Conservation (phyloP, 2,888 invertebrate species). For the Maniola hyperantus region DNA sequence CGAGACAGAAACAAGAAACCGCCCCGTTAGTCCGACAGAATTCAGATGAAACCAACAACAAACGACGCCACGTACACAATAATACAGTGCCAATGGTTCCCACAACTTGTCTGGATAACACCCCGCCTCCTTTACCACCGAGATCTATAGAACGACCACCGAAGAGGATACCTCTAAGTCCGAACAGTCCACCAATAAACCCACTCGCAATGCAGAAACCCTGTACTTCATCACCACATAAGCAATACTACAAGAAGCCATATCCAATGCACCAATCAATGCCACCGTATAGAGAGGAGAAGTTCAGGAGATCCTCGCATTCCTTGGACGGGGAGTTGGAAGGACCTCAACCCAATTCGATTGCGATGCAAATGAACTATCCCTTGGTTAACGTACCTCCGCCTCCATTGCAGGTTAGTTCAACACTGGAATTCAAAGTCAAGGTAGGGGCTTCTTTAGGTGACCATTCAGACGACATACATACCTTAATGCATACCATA, state of each 20-base stretch:
- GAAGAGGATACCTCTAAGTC: conserved; percentile 54
- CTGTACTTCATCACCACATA: conserved; percentile 38
- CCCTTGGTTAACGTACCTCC: conserved; percentile 83
- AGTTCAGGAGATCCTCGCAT: conserved; percentile 60
- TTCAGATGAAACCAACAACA: conserved; percentile 58
- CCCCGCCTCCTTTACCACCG: conserved; percentile 68
- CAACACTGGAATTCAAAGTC: no score
- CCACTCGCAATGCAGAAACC: conserved; percentile 56
- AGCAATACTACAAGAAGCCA: conserved; percentile 53
- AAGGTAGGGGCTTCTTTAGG: no score
- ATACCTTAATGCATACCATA: no score
- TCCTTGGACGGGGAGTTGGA: conserved; percentile 71
- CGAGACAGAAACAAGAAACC: conserved; percentile 59
- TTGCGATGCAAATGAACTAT: conserved; percentile 85
- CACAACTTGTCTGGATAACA: conserved; percentile 71
- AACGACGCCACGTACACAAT: conserved; percentile 56
- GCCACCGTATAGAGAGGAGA: conserved; percentile 57
- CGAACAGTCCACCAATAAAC: conserved; percentile 53
- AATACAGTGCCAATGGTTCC: conserved; percentile 70
- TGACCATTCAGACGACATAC: no score
- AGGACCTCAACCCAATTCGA: conserved; percentile 81
- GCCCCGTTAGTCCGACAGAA: conserved; percentile 58
- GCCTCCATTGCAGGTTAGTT: conserved; percentile 70
- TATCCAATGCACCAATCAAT: conserved; percentile 64
- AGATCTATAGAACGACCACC: conserved; percentile 60